Base-by-base conservation (phyloP, 2,113 vertebrate species). In the Bettongia penicillata region DNA sequence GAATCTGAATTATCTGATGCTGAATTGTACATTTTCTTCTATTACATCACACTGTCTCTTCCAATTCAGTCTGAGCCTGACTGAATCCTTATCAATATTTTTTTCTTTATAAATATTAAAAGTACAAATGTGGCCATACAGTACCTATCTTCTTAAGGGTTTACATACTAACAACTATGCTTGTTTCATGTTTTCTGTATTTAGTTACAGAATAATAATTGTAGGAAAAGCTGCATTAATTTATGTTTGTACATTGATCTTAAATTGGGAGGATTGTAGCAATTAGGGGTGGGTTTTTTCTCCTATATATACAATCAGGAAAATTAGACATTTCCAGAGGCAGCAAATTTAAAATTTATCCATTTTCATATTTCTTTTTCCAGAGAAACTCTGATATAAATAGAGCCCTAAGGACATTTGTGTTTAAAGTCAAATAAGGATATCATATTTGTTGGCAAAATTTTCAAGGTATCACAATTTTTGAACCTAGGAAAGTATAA, bases 391-490 rank as follows among this genome's bases (percentile, higher is more conserved):
- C 14, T 96, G 94, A 94, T 91, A 91, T 48, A 91, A 10, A 93
- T 14, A 89, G 53, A 96, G 14, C 26, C 94, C 96, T 96, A 96
- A 95, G 91, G 93, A 93, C 94, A 37, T 93, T 96, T 92, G 84
- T 96, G 90, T 96, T 95, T 97, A 96, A 92, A 51, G 91, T 96
- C 77, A 93, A 84, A n/a, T 93, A 50, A 94, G 52, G 94, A n/a
- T 96, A 95, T 94, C 23, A 14, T 84, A 91, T 91, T 97, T 97
- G 95, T 89, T 90, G 92, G 53, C 68, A 90, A 96, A 95, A 51
- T 1, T 24, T 96, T 22, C 89, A 91, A 53, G 61, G 95, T 48
- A 90, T 96, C 93, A 43, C 26, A 61, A 91, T 84, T 94, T 95
- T 96, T 96, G 94, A 97, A 91, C 51, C 92, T 28, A 61, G 91